Percentiles rank a stretch among this genome's conserved stretches.
Evolutionary conservation across 2,888 invertebrate genomes (phyloP).

Genomic region (Papilio demoleus): DNA sequence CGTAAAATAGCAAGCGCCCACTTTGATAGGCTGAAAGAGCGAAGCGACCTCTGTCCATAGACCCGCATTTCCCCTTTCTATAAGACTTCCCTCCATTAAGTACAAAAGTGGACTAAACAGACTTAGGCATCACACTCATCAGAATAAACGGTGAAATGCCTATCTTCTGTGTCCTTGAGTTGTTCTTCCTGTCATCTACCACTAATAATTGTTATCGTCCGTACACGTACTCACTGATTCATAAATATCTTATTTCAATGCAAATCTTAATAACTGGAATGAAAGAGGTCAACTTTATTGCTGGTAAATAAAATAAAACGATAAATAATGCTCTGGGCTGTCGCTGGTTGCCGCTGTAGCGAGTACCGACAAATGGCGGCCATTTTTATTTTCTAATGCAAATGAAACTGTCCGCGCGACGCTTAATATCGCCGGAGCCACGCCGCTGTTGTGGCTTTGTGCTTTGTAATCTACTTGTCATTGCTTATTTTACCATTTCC

Average conservation of each 20-base stretch:
- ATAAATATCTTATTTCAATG: neutral
- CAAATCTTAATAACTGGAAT: neutral
- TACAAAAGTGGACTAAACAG: too few relatives aligned
- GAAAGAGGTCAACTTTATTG: neutral
- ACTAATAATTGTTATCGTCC: too few relatives aligned
- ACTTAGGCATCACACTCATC: too few relatives aligned
- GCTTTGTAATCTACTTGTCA: constrained; percentile 42
- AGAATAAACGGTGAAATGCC: too few relatives aligned
- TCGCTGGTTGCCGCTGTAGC: constrained; percentile 25
- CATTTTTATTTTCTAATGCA: constrained; percentile 55
- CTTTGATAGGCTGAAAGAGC: too few relatives aligned
- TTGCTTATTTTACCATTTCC: neutral
- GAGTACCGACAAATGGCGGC: constrained; percentile 50
- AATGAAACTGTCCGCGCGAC: constrained; percentile 49
- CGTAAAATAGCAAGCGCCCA: too few relatives aligned
- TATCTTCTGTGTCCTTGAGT: too few relatives aligned
- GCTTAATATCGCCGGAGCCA: constrained; percentile 49
- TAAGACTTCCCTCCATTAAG: too few relatives aligned
- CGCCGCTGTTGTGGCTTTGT: constrained; percentile 44
- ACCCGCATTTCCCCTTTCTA: too few relatives aligned
- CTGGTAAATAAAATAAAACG: constrained; percentile 14
- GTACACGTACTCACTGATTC: too few relatives aligned
- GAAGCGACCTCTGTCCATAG: too few relatives aligned
- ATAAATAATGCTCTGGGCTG: constrained; percentile 17
- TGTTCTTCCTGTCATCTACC: too few relatives aligned